These are phyloP conservation scores for Cyclophora punctaria DNA, from an alignment of 2,888 invertebrate species.

Conservation along the genomic window DNA sequence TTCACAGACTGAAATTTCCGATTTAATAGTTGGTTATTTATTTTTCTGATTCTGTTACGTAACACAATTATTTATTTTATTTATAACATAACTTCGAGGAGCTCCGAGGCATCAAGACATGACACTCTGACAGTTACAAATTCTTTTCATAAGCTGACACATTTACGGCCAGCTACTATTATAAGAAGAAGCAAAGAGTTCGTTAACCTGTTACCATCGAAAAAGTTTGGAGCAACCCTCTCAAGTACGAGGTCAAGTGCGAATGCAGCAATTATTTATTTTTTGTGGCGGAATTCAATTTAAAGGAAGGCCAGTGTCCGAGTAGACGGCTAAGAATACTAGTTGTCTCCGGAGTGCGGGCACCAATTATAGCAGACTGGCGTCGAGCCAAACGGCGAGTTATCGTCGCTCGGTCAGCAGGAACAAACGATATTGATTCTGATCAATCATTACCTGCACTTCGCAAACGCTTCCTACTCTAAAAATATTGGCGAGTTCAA, in stretches of 20 bases:
- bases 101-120: background rate
- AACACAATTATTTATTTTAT: background rate
- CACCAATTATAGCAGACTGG: conserved; percentile 94
- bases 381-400: conserved; percentile 78
- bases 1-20: no score
- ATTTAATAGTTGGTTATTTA: no score
- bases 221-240: conserved; percentile 30
- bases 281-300: conserved; percentile 44
- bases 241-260: conserved; percentile 65
- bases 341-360: conserved; percentile 77
- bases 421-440: conserved; percentile 54
- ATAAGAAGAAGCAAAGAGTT: conserved; percentile 29
- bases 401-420: conserved; percentile 49
- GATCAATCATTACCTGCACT: conserved; percentile 47
- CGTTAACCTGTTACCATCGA: conserved; percentile 30
- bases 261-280: conserved; percentile 49
- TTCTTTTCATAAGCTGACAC: conserved; percentile 8
- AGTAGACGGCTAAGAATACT: conserved; percentile 80
- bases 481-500: no score
- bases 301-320: conserved; percentile 68
- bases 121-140: background rate
- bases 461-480: conserved; percentile 17
- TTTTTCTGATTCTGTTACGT: background rate
- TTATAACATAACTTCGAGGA: background rate
- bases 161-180: conserved; percentile 14